Evolutionary conservation across 2,797 vertebrate species (phyloP), one percentile per base, ranked within the genome.

Genomic region (Danio albolineatus): DNA sequence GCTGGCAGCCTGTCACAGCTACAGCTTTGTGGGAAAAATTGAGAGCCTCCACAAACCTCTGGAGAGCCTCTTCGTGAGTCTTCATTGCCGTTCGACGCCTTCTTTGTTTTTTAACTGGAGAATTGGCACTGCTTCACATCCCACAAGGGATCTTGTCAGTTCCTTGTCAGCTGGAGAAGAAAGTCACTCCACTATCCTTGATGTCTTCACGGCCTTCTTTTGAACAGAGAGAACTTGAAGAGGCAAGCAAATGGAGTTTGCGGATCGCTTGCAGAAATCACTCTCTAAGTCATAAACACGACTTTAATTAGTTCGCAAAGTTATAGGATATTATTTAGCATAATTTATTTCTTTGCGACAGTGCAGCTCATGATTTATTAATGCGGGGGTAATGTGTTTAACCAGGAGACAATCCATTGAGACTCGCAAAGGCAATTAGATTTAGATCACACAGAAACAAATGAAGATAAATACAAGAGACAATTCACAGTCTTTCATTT

Each of bases 391-490:
- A 85, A 87, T 84, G 71, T 78, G 73, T 86, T 86, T 86, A 86
- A 87, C 81, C 84, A 77, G 71, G 76, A 83, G 79, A 77, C 80
- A 76, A 85, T 85, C 79, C 17, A 49, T 74, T 28, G 82, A 80
- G 83, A 77, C 79, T 70, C 51, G 28, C 72, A 54, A 13, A 66
- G 72, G 73, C 78, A 56, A 78, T 81, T 19, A 56, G 71, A 86
- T 87, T 88, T 81, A 76, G 83, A 81, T 86, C 60, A 64, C 62
- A 82, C 28, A 77, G 83, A 86, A 86, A 83, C 76, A 80, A 85
- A 86, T 88, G 65, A 87, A 86, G 83, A 84, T 80, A 76, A 84
- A 86, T 83, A 79, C 81, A 84, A 80, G 60, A 70, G 75, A 83
- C 57, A 78, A 72, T 79, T 73, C 57, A 59, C 51, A 38, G 77